These are phyloP conservation scores for Corella eumyota DNA, from an alignment of 23 tunicate species.

Conservation along the genomic window DNA sequence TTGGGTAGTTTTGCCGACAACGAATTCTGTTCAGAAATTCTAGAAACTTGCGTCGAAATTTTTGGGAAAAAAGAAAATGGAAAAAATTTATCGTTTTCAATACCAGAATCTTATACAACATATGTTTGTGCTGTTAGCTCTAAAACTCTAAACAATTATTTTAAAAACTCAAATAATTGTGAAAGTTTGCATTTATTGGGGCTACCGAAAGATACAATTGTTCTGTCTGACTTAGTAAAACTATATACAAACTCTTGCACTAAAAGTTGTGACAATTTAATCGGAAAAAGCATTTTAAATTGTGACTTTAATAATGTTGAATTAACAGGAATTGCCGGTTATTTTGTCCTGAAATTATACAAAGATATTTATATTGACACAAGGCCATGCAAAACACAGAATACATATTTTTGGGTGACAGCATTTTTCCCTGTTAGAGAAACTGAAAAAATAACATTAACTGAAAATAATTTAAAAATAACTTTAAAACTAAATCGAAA, in stretches of 20 bases:
- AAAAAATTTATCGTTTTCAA: constrained; percentile 9
- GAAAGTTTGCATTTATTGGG: constrained; percentile 42
- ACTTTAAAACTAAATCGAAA: neutral
- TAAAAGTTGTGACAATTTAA: neutral
- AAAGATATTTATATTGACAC: constrained; percentile 55
- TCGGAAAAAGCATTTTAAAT: neutral
- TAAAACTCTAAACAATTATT: constrained; percentile 14
- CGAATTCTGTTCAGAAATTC: constrained; percentile 62
- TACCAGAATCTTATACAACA: constrained; percentile 40
- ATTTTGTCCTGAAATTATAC: constrained; percentile 46
- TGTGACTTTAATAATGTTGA: neutral
- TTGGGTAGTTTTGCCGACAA: constrained; percentile 85
- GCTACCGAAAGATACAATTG: constrained; percentile 33
- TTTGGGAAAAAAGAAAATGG: constrained; percentile 16
- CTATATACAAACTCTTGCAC: constrained; percentile 20
- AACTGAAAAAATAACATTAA: neutral
- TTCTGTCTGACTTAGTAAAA: constrained; percentile 11
- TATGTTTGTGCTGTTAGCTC: constrained; percentile 40
- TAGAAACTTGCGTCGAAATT: constrained; percentile 10
- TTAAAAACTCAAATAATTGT: constrained; percentile 12
- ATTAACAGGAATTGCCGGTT: constrained; percentile 57
- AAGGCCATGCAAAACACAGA: constrained; percentile 20
- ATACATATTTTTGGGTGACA: constrained; percentile 80
- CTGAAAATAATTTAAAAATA: neutral
- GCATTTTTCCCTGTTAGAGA: constrained; percentile 50